Conservation (phyloP, 53 echinoderm and acorn worm genomes). For the Crossaster papposus region DNA sequence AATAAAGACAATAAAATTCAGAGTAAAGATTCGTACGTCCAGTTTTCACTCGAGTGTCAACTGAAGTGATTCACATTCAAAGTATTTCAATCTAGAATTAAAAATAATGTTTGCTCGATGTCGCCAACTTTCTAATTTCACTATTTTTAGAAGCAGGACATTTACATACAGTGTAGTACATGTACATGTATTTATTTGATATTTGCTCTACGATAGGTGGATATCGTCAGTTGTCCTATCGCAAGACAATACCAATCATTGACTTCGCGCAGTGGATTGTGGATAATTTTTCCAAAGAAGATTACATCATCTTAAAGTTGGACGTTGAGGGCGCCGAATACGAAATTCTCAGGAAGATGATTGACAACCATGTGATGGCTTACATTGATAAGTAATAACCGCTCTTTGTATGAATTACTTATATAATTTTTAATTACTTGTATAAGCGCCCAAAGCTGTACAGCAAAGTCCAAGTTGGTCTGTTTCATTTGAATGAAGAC, state of each 20-base stretch:
- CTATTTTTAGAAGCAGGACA: neutral
- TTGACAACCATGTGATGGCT: constrained; percentile 54
- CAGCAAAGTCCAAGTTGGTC: too few relatives aligned
- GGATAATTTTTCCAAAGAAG: constrained; percentile 47
- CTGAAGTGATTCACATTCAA: too few relatives aligned
- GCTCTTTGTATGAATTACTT: too few relatives aligned
- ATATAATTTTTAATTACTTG: too few relatives aligned
- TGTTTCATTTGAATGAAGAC: too few relatives aligned
- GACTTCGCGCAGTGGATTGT: constrained; percentile 70
- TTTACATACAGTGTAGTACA: neutral
- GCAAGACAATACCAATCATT: constrained; percentile 63
- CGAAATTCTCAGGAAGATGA: constrained; percentile 67
- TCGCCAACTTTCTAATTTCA: too few relatives aligned
- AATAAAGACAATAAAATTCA: too few relatives aligned
- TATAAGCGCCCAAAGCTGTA: too few relatives aligned
- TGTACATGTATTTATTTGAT: neutral
- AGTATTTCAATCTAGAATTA: too few relatives aligned
- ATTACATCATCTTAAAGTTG: constrained; percentile 72
- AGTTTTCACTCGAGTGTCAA: too few relatives aligned
- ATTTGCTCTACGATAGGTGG: constrained; percentile 19
- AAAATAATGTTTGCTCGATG: too few relatives aligned
- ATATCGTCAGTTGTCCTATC: constrained; percentile 45
- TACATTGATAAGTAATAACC: constrained; percentile 68
- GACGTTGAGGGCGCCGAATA: constrained; percentile 77
- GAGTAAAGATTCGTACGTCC: too few relatives aligned